Evolutionary conservation across 2,888 invertebrate species (phyloP), one percentile per base, ranked within the genome.

Genomic region (Abrostola tripartita): DNA sequence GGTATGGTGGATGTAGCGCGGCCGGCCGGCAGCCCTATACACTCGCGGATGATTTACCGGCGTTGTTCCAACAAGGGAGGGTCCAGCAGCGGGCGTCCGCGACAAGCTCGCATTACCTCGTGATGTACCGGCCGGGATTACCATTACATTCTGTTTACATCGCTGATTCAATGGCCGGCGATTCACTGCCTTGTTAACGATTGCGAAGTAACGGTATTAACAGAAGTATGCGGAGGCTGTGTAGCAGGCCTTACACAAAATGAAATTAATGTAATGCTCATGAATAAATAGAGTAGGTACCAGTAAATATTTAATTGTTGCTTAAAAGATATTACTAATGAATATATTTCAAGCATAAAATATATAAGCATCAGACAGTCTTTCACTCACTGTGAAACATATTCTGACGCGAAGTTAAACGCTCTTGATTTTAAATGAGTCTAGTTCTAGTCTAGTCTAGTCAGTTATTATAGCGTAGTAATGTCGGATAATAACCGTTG

Each of bases 131-230:
- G 68, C 60, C 10, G 35, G 47, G 51, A 61, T 65, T 78, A 67
- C 57, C 71, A 78, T 72, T 78, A 74, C 61, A 60, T 41, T 68
- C 49, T 74, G 77, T 71, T 65, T 62, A 70, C 63, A 55, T 44
- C 24, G 55, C 65, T 54, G 44, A 63, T 42, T 56, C 61, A 63
- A 55, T 47, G 42, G 58, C 55, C n/a, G 12, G 11, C 49, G 12
- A 11, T 12, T 12, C 10, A 5, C 14, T 42, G 50, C 37, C 0
- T 40, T 50, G 40, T 49, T 35, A 10, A 14, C 42, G 14, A 41
- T 41, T 9, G 35, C 12, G 8, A 38, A 24, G 44, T 58, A 58
- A 50, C 51, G 36, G 37, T 60, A 8, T 2, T 37, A n/a, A n/a
- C n/a, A n/a, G n/a, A n/a, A n/a, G 10, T 61, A 37, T 24, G 14